Percentiles rank a stretch among this genome's conserved stretches.
These are phyloP conservation scores for Daktulosphaira vitifoliae DNA, from an alignment of 1,140 invertebrate genomes.

Conservation along the genomic window DNA sequence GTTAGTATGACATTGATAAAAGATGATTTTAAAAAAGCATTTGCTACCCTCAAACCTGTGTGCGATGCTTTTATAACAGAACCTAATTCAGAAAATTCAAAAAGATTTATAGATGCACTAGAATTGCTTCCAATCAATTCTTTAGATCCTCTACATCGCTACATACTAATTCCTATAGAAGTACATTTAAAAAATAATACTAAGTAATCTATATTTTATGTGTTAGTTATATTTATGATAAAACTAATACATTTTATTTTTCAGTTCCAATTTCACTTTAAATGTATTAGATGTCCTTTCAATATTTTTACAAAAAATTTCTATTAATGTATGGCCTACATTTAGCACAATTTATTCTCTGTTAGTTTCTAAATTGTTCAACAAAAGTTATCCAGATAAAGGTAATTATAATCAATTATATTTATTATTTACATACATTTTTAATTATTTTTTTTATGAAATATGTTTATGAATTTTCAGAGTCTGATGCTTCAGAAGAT, in stretches of 20 bases:
- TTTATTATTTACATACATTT: not conserved
- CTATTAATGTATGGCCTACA: not conserved
- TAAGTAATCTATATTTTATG: too few species aligned
- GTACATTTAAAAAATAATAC: slow-evolving; percentile 18
- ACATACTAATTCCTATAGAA: slow-evolving; percentile 25
- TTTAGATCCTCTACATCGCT: slow-evolving; percentile 5
- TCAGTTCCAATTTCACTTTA: not conserved
- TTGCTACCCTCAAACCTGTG: slow-evolving; percentile 16
- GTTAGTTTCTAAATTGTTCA: not conserved
- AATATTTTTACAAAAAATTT: not conserved
- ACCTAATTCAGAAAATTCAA: slow-evolving; percentile 10
- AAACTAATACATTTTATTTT: not conserved
- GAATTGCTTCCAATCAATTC: not conserved
- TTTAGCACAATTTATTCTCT: slow-evolving; percentile 3
- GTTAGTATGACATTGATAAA: not conserved
- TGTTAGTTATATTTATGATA: too few species aligned
- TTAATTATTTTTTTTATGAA: not conserved
- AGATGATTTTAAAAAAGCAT: not conserved
- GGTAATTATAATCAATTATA: not conserved
- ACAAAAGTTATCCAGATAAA: not conserved
- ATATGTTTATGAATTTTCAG: not conserved
- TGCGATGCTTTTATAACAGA: slow-evolving; percentile 30
- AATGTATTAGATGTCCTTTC: slow-evolving; percentile 1
- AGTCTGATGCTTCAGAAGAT: not conserved
- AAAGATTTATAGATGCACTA: not conserved